Evolutionary conservation across 2,888 invertebrate species (phyloP).

Genomic region (Schizotus pectinicornis): DNA sequence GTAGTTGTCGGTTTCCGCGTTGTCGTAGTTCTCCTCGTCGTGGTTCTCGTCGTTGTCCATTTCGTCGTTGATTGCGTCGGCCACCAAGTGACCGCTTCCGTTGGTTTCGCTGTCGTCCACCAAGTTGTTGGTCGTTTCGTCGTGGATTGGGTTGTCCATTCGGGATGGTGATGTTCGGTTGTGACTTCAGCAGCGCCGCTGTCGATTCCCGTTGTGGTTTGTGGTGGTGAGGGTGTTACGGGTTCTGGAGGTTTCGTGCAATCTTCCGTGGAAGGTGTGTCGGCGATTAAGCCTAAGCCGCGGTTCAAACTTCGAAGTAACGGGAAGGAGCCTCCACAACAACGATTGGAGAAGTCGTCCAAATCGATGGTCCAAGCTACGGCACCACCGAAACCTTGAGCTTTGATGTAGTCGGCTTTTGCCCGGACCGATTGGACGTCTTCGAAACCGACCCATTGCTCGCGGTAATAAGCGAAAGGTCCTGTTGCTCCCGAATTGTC

Average conservation of each 20-base stretch:
- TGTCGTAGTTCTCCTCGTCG: conserved; percentile 48
- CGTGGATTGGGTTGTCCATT: conserved; percentile 35
- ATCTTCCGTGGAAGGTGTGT: conserved; percentile 62
- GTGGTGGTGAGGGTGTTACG: conserved; percentile 77
- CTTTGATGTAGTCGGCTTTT: conserved; percentile 77
- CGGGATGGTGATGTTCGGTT: conserved; percentile 34
- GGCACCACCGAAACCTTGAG: conserved; percentile 78
- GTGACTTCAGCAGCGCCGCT: conserved; percentile 57
- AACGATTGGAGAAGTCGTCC: conserved; percentile 85
- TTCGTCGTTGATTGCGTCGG: conserved; percentile 18
- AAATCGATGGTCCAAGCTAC: conserved; percentile 89
- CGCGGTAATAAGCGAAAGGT: conserved; percentile 78
- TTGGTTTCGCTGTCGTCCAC: conserved; percentile 28
- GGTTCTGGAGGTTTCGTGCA: conserved; percentile 77
- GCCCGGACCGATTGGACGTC: conserved; percentile 76
- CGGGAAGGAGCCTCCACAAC: conserved; percentile 81
- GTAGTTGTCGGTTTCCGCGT: conserved; percentile 45
- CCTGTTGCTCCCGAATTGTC: conserved; percentile 65
- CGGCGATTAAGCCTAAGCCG: conserved; percentile 69
- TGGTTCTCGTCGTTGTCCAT: conserved; percentile 46
- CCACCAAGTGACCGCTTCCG: conserved; percentile 46
- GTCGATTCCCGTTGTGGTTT: conserved; percentile 72
- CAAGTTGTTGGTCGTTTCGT: conserved; percentile 35
- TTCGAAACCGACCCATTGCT: conserved; percentile 93
- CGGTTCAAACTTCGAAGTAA: conserved; percentile 78